A percentile compares a stretch with the other conserved stretches of the same genome.
Evolutionary conservation across 2,888 invertebrate species (phyloP).

Genomic region (Esperia sulphurella): DNA sequence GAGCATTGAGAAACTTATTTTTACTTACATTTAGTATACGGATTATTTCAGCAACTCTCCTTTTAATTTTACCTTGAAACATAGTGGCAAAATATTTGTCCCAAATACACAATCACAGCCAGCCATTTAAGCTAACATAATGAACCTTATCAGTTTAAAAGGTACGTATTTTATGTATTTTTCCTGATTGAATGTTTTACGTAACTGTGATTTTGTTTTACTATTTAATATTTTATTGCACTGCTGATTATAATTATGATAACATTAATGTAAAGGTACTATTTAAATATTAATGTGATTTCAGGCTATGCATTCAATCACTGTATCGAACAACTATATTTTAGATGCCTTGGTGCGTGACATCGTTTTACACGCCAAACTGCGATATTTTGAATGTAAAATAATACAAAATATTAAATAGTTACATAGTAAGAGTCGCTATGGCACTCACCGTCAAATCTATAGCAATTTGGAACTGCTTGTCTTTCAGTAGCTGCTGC

Average conservation of each 20-base stretch:
- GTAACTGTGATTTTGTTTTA: not conserved
- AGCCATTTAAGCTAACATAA: not conserved
- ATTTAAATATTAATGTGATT: too few relatives aligned
- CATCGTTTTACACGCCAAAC: too few relatives aligned
- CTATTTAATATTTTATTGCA: not conserved
- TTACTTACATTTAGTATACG: slow-evolving; percentile 39
- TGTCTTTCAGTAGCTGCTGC: slow-evolving; percentile 89
- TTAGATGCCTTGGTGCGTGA: too few relatives aligned
- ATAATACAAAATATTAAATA: too few relatives aligned
- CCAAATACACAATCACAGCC: not conserved
- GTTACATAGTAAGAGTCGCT: too few relatives aligned
- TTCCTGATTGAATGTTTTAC: not conserved
- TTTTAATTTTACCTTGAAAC: slow-evolving; percentile 48
- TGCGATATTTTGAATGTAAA: too few relatives aligned
- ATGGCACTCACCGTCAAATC: slow-evolving; percentile 87
- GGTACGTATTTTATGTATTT: too few relatives aligned
- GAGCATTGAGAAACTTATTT: too few relatives aligned
- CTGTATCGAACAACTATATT: too few relatives aligned
- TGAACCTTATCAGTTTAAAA: not conserved
- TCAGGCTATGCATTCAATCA: too few relatives aligned
- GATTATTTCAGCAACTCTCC: slow-evolving; percentile 43
- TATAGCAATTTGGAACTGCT: slow-evolving; percentile 96
- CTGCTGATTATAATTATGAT: too few relatives aligned
- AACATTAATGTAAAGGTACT: too few relatives aligned
- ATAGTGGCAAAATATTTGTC: slow-evolving; percentile 24